Conservation (phyloP, 2,113 vertebrate genomes). For the pig (Sus scrofa) region T2T-Sscrofa CM000820.6:45790501-45791000, state of each 20-base stretch:
- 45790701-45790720: not conserved
- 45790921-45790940: slow-evolving; percentile 34
- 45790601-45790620: not conserved
- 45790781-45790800: not conserved
- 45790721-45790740: not conserved
- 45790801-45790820: not conserved
- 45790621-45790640: not conserved
- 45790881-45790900: not conserved
- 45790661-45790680: not conserved
- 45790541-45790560: too few species aligned
- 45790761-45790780: not conserved
- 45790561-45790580: too few species aligned
- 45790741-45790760: not conserved
- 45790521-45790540: too few species aligned
- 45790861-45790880: not conserved
- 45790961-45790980: not conserved
- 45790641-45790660: slow-evolving; percentile 30
- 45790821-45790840: not conserved
- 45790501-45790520: too few species aligned
- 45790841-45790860: not conserved
- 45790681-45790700: not conserved
- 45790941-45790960: slow-evolving; percentile 25
- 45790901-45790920: slow-evolving; percentile 24
- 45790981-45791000: not conserved
- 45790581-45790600: not conserved